Evolutionary conservation across 2,888 invertebrate genomes (phyloP).

Genomic region (Caenorhabditis plicata): DNA sequence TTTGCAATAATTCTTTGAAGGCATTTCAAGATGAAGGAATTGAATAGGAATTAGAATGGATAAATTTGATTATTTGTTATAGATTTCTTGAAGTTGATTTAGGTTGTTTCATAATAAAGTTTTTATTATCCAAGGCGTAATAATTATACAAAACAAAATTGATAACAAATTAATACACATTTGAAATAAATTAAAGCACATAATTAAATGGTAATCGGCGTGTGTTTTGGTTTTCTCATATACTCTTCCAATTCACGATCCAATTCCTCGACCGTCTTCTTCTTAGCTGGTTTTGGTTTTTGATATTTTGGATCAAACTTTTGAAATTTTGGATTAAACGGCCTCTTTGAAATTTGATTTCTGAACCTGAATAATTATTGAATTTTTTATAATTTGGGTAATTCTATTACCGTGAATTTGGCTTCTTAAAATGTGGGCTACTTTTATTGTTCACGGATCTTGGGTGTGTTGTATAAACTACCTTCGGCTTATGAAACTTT

Average conservation of each 20-base stretch:
- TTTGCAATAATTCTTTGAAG: slow-evolving; percentile 23
- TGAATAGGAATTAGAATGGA: not conserved
- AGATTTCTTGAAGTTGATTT: not conserved
- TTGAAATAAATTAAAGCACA: not conserved
- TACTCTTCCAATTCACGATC: slow-evolving; percentile 51
- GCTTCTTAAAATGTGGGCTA: too few relatives aligned
- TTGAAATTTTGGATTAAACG: slow-evolving; percentile 2
- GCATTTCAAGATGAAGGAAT: slow-evolving; percentile 2
- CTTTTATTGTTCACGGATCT: too few relatives aligned
- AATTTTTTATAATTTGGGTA: not conserved
- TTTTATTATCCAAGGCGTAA: not conserved
- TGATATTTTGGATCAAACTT: not conserved
- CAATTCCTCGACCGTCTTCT: slow-evolving; percentile 43
- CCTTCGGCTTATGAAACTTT: too few relatives aligned
- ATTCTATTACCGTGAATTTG: too few relatives aligned
- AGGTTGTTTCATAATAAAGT: not conserved
- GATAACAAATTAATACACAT: not conserved
- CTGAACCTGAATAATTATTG: too few relatives aligned
- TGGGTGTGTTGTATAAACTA: too few relatives aligned
- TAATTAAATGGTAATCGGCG: slow-evolving; percentile 28
- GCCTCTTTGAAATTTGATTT: not conserved
- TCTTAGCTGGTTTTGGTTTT: too few relatives aligned
- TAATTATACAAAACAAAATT: not conserved
- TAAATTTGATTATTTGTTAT: not conserved
- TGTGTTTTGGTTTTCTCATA: slow-evolving; percentile 46